phyloP scores from a whole-genome alignment of 2,888 invertebrate species.

The Ophioninae sp. region DNA sequence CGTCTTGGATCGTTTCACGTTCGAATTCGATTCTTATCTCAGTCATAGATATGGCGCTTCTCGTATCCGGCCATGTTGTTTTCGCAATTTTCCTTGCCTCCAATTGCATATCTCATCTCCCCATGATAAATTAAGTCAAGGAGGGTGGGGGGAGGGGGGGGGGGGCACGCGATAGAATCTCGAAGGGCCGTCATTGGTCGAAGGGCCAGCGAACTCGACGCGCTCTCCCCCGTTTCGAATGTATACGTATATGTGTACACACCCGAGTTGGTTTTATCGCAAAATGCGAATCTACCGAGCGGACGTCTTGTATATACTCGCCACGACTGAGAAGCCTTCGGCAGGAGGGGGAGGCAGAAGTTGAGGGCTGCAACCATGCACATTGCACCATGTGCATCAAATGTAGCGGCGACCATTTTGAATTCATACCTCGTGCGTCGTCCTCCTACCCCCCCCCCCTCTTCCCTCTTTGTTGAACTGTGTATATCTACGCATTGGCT shows the following conservation, averaged over 20 bases:
- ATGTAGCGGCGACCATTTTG: slow-evolving; percentile 74
- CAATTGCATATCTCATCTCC: slow-evolving; percentile 41
- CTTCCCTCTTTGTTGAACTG: slow-evolving; percentile 33
- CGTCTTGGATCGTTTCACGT: not conserved
- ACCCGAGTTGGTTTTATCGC: slow-evolving; percentile 64
- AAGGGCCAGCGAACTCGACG: slow-evolving; percentile 54
- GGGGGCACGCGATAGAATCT: slow-evolving; percentile 65
- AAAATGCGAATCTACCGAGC: slow-evolving; percentile 72
- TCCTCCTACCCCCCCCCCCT: slow-evolving; percentile 4
- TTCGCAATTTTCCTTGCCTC: slow-evolving; percentile 43
- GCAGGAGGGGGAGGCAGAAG: slow-evolving; percentile 36
- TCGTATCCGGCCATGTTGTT: slow-evolving; percentile 44
- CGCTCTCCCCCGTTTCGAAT: slow-evolving; percentile 48
- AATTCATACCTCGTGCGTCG: slow-evolving; percentile 70
- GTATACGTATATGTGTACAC: slow-evolving; percentile 15
- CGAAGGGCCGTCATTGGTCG: slow-evolving; percentile 70
- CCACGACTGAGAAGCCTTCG: slow-evolving; percentile 59
- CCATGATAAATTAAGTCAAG: slow-evolving; percentile 60
- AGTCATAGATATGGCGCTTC: slow-evolving; percentile 8
- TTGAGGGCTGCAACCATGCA: slow-evolving; percentile 50
- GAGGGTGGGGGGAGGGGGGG: slow-evolving; percentile 21
- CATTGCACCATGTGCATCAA: slow-evolving; percentile 64
- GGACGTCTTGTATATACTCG: slow-evolving; percentile 59
- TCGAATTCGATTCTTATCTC: slow-evolving; percentile 13
- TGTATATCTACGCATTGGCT: slow-evolving; percentile 33